Conservation (phyloP, 2,797 vertebrate species). For the Manis javanica region DNA sequence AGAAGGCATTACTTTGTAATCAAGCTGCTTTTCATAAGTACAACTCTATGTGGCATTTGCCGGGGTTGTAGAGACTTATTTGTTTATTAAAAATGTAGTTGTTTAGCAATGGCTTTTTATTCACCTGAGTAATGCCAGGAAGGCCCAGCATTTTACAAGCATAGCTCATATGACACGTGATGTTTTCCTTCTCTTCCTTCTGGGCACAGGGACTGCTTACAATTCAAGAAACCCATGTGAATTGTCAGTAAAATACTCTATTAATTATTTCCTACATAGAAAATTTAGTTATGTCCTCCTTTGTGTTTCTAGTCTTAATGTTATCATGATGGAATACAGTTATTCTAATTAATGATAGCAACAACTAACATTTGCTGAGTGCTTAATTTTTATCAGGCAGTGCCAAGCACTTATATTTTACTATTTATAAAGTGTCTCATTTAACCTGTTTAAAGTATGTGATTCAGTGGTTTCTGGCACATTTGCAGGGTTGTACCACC, state of each 20-base stretch:
- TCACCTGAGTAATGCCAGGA: neutral
- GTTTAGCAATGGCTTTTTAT: neutral
- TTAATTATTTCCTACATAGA: neutral
- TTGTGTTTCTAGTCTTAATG: neutral
- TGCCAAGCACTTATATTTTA: neutral
- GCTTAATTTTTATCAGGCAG: neutral
- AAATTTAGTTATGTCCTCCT: neutral
- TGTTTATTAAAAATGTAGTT: neutral
- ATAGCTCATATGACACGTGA: too few species aligned
- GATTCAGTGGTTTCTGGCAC: neutral
- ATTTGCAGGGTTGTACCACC: neutral
- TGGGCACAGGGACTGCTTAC: neutral
- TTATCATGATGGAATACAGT: neutral
- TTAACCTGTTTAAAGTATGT: neutral
- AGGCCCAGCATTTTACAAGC: neutral
- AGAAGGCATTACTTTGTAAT: conserved; percentile 19
- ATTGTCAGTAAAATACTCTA: neutral
- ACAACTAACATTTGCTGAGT: neutral
- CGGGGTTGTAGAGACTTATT: too few species aligned
- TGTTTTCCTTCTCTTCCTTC: neutral
- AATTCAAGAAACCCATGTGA: neutral
- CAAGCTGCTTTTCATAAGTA: conserved; percentile 4
- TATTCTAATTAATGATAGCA: neutral
- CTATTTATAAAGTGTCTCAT: neutral
- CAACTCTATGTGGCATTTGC: neutral